These are phyloP conservation scores for Pagrus major DNA, from an alignment of 2,113 vertebrate species.

Conservation along the genomic window DNA sequence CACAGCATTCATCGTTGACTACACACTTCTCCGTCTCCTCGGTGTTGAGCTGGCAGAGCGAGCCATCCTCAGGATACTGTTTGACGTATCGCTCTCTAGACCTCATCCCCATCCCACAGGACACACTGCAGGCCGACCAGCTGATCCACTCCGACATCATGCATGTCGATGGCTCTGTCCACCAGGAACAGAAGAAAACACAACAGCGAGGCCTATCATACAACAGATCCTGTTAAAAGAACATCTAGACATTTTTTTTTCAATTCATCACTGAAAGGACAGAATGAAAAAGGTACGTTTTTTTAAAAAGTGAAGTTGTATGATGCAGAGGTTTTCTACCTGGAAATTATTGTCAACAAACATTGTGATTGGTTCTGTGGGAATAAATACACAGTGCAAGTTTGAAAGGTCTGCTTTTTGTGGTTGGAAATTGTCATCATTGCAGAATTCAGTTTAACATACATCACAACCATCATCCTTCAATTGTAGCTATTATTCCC, in stretches of 20 bases:
- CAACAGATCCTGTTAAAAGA: background rate
- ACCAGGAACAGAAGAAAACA: background rate
- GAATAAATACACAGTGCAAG: background rate
- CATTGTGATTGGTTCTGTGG: too few relatives aligned
- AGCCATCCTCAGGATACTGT: constrained; percentile 96
- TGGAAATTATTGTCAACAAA: too few relatives aligned
- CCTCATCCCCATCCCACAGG: constrained; percentile 93
- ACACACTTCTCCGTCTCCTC: constrained; percentile 96
- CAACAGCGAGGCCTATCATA: background rate
- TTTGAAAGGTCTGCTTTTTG: background rate
- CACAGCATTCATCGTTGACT: constrained; percentile 96
- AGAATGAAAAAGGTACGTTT: too few relatives aligned
- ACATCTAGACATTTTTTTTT: background rate
- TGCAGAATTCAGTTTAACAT: background rate
- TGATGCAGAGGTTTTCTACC: too few relatives aligned
- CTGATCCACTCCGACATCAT: constrained; percentile 99
- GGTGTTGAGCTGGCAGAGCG: constrained; percentile 91
- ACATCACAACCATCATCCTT: too few relatives aligned
- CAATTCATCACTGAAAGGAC: too few relatives aligned
- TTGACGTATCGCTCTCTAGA: constrained; percentile 96
- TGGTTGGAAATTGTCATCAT: background rate
- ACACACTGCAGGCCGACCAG: constrained; percentile 95
- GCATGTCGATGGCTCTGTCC: constrained; percentile 91
- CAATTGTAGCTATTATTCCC: too few relatives aligned
- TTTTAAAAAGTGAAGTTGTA: too few relatives aligned